phyloP scores from a whole-genome alignment of 2,888 invertebrate genomes.

The Liodrosophila aerea region DNA sequence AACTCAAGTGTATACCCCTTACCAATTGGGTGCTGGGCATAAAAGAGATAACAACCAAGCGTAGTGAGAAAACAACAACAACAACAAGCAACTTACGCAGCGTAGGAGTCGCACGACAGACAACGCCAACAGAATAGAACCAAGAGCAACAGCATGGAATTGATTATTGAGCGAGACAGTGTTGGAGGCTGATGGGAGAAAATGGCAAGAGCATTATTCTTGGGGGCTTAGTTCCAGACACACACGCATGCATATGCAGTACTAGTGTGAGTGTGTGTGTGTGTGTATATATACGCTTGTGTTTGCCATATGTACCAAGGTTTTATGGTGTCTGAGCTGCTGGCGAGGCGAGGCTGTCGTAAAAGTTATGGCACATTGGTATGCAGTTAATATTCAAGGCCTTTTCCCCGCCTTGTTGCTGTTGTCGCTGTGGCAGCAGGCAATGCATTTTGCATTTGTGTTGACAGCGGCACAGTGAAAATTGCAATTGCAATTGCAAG shows the following conservation, averaged over 20 bases:
- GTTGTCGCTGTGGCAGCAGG: constrained; percentile 26
- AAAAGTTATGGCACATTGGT: constrained; percentile 58
- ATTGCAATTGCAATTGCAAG: constrained; percentile 50
- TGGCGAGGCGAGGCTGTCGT: constrained; percentile 19
- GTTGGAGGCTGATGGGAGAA: constrained; percentile 16
- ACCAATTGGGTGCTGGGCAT: constrained; percentile 2
- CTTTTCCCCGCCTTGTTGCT: constrained; percentile 28
- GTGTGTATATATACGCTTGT: constrained; percentile 7
- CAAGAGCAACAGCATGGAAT: constrained; percentile 60
- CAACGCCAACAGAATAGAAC: constrained; percentile 53
- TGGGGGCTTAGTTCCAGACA: constrained; percentile 25
- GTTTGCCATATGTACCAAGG: constrained; percentile 24
- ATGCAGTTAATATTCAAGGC: constrained; percentile 63
- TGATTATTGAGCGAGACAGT: constrained; percentile 56
- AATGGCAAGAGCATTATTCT: constrained; percentile 24
- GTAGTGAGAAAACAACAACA: constrained; percentile 22
- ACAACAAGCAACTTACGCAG: constrained; percentile 13
- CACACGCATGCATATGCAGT: not conserved
- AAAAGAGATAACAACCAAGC: constrained; percentile 22
- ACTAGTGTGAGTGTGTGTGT: constrained; percentile 5
- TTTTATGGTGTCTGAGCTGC: constrained; percentile 14
- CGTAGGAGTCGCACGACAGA: constrained; percentile 25
- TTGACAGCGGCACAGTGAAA: constrained; percentile 9
- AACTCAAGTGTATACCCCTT: not conserved
- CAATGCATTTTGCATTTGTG: constrained; percentile 35